Conservation (phyloP, 2,797 vertebrate genomes). For the Epinephelus malabaricus region DNA sequence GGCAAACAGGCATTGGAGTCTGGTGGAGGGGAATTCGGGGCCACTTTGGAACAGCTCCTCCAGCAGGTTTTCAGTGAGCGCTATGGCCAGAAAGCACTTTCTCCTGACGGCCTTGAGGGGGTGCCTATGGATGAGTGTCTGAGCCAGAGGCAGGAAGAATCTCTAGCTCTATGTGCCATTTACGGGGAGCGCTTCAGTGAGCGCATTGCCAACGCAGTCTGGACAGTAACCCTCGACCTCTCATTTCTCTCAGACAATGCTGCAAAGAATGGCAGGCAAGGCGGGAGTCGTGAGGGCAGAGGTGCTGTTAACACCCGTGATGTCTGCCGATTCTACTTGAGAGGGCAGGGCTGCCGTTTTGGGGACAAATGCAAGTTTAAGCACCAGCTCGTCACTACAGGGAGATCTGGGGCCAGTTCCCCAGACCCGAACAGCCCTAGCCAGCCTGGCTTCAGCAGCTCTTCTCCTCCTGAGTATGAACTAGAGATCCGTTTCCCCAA, state of each 20-base stretch:
- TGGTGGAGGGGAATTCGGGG: constrained; percentile 91
- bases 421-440: constrained; percentile 68
- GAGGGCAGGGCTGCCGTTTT: constrained; percentile 92
- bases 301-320: constrained; percentile 68
- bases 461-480: constrained; percentile 88
- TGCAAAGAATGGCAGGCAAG: not conserved
- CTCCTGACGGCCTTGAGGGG: constrained; percentile 71
- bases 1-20: constrained; percentile 87
- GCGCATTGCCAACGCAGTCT: constrained; percentile 92
- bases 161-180: constrained; percentile 92
- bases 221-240: constrained; percentile 91
- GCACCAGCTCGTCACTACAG: constrained; percentile 87
- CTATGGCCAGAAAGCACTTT: constrained; percentile 85
- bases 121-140: constrained; percentile 88
- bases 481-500: constrained; percentile 94
- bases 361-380: constrained; percentile 93
- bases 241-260: constrained; percentile 77
- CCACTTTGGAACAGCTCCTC: constrained; percentile 92
- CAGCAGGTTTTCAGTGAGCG: constrained; percentile 90
- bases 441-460: constrained; percentile 87
- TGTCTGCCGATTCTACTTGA: constrained; percentile 92
- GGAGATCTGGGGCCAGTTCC: constrained; percentile 52
- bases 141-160: constrained; percentile 92
- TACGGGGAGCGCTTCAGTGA: constrained; percentile 95
- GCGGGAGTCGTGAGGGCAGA: constrained; percentile 24